Evolutionary conservation across 2,113 vertebrate species (phyloP).

Genomic region (Neolamprologus brichardi): DNA sequence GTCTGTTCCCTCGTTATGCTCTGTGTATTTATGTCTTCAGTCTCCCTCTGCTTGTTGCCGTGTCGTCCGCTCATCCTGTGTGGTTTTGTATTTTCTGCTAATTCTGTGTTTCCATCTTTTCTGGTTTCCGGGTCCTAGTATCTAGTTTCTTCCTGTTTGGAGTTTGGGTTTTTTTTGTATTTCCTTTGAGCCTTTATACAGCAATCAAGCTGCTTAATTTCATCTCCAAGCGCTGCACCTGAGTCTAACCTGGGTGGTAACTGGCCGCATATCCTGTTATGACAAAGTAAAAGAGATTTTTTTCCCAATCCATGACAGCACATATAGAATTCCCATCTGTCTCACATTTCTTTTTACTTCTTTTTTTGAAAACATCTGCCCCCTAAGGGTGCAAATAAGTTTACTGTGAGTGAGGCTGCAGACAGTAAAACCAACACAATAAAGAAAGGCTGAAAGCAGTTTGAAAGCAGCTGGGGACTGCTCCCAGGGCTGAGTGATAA

Average conservation of each 20-base stretch:
- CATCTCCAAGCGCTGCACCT: background rate
- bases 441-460: background rate
- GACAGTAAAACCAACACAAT: background rate
- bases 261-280: background rate
- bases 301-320: background rate
- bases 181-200: background rate
- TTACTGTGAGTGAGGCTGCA: background rate
- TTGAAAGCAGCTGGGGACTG: background rate
- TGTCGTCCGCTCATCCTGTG: background rate
- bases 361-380: background rate
- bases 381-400: background rate
- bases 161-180: fast-evolving
- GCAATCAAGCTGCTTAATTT: background rate
- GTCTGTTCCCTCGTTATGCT: background rate
- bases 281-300: background rate
- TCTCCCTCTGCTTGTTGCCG: background rate
- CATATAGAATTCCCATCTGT: background rate
- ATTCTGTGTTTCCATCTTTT: background rate
- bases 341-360: background rate
- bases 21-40: background rate
- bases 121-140: background rate
- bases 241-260: background rate
- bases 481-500: background rate
- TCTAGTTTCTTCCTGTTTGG: background rate
- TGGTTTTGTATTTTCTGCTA: background rate